Conservation (phyloP, 2,113 vertebrate species). For the Indri indri region DNA sequence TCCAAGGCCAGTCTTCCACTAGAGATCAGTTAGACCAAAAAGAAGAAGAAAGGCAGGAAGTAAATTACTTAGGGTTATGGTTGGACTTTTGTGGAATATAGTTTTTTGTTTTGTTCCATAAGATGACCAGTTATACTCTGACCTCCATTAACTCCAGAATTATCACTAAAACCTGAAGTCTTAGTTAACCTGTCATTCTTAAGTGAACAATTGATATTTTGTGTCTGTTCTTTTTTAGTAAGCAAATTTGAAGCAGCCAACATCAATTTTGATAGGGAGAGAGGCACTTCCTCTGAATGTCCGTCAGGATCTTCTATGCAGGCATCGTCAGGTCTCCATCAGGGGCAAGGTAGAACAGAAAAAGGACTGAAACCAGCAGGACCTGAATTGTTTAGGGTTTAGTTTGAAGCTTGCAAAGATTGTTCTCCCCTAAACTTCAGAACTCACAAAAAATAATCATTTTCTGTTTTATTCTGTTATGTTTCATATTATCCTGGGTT, state of each 20-base stretch:
- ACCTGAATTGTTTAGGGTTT: neutral
- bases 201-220: constrained; percentile 24
- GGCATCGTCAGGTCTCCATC: neutral
- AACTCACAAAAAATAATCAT: neutral
- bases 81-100: neutral
- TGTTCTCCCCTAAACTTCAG: neutral
- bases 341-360: neutral
- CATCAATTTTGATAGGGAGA: neutral
- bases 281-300: neutral
- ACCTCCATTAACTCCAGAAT: neutral
- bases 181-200: constrained; percentile 4
- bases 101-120: neutral
- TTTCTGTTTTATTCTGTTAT: constrained; percentile 39
- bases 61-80: neutral
- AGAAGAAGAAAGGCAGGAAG: constrained; percentile 6
- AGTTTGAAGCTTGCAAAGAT: constrained; percentile 17
- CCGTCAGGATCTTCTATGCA: neutral
- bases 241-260: constrained; percentile 15
- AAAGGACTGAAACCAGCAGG: neutral
- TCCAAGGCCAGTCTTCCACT: neutral
- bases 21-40: neutral
- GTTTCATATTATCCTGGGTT: constrained; percentile 19
- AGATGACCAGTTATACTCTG: neutral
- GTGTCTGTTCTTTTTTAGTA: constrained; percentile 48
- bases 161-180: neutral